A percentile compares a stretch with the other conserved stretches of the same genome.
Conservation (phyloP, 2,888 invertebrate genomes). For the Phyllotreta striolata region DNA sequence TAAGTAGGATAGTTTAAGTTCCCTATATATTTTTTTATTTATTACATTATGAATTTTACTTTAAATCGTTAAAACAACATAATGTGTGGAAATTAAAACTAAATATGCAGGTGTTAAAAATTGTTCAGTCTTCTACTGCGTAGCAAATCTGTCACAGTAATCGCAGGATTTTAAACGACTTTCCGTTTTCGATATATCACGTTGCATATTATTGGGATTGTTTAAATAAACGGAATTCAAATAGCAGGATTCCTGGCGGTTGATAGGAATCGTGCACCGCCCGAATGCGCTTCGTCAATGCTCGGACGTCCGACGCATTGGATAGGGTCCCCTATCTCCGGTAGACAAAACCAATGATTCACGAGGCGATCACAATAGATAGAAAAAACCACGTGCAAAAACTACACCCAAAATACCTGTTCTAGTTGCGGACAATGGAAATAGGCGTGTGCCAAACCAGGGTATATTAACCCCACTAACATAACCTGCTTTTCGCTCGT, state of each 20-base stretch:
- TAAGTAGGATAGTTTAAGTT: no score
- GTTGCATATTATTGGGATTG: background rate
- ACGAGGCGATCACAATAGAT: slow-evolving; percentile 26
- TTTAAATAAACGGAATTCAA: slow-evolving; percentile 8
- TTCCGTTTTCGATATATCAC: no score
- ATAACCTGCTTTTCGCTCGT: slow-evolving; percentile 33
- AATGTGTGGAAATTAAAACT: no score
- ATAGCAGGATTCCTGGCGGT: slow-evolving; percentile 10
- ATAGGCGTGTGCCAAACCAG: slow-evolving; percentile 53
- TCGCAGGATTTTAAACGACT: no score
- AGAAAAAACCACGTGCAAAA: slow-evolving; percentile 31
- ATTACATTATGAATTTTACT: no score
- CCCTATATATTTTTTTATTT: no score
- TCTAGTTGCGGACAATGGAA: slow-evolving; percentile 31
- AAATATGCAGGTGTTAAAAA: no score
- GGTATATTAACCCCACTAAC: slow-evolving; percentile 34
- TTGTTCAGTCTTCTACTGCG: no score
- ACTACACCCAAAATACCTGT: slow-evolving; percentile 22
- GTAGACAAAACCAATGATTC: slow-evolving; percentile 34
- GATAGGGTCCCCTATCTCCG: slow-evolving; percentile 35
- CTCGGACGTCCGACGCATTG: slow-evolving; percentile 36
- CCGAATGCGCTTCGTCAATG: slow-evolving; percentile 30
- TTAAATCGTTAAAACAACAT: no score
- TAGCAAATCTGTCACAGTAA: no score
- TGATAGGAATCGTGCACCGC: background rate